These are phyloP conservation scores for Temnothorax ravouxi DNA, from an alignment of 2,888 invertebrate genomes.

Conservation along the genomic window DNA sequence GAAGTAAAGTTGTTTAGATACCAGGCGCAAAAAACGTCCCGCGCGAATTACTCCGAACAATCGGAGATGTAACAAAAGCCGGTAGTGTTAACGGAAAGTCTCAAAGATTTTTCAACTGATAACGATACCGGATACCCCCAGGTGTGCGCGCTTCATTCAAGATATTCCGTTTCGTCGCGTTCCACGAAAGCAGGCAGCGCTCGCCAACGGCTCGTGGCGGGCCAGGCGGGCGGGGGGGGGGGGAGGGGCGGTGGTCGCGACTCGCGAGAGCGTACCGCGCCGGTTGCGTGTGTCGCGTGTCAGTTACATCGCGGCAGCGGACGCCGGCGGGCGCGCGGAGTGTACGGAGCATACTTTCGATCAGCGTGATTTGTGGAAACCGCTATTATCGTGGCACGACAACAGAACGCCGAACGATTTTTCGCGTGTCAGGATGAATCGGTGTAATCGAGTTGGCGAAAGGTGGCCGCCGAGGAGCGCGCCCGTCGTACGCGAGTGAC, in stretches of 20 bases:
- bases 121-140: background rate
- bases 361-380: conserved; percentile 60
- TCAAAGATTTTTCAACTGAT: background rate
- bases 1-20: background rate
- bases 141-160: conserved; percentile 65
- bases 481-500: too few species aligned
- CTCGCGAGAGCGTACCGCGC: conserved; percentile 74
- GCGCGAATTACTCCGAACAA: background rate
- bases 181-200: conserved; percentile 62
- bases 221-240: background rate
- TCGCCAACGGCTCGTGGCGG: background rate
- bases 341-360: conserved; percentile 57
- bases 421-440: background rate
- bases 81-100: too few species aligned
- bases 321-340: conserved; percentile 80
- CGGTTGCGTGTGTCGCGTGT: conserved; percentile 81
- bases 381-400: background rate
- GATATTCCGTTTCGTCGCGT: conserved; percentile 73
- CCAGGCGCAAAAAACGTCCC: background rate
- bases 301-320: conserved; percentile 86
- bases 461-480: too few species aligned
- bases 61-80: background rate
- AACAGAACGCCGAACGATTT: background rate
- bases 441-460: too few species aligned
- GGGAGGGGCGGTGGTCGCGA: conserved; percentile 28